Conservation (phyloP, 2,113 vertebrate genomes). For the Plectropomus leopardus region DNA sequence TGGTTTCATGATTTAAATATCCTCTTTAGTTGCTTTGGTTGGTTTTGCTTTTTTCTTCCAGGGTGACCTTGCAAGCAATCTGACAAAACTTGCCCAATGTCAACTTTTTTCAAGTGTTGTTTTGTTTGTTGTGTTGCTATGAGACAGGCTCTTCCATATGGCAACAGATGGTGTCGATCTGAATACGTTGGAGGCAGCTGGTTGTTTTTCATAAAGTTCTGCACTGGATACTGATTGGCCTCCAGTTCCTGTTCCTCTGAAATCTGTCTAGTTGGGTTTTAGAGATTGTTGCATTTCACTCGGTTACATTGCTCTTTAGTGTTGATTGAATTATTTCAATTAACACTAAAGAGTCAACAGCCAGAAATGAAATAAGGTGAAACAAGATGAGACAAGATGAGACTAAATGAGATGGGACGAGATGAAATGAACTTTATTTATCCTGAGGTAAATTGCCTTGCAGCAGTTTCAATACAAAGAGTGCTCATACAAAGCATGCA, state of each 20-base stretch:
- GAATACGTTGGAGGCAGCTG: conserved; percentile 1
- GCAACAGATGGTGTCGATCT: conserved; percentile 28
- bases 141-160: not conserved
- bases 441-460: too few relatives aligned
- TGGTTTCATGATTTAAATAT: not conserved
- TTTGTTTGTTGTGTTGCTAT: conserved; percentile 25
- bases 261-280: not conserved
- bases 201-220: conserved; percentile 20
- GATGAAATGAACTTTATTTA: too few relatives aligned
- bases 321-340: not conserved
- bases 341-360: not conserved
- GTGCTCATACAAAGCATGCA: too few relatives aligned
- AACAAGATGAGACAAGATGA: too few relatives aligned
- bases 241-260: not conserved
- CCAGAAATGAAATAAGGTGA: too few relatives aligned
- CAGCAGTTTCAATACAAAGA: too few relatives aligned
- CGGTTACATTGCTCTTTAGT: not conserved
- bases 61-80: not conserved
- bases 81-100: not conserved
- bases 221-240: not conserved
- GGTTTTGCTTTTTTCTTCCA: not conserved
- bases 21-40: not conserved
- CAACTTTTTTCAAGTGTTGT: not conserved
- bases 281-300: not conserved
- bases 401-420: too few relatives aligned